Conservation (phyloP, 2,888 invertebrate genomes). For the Drosophila paranaensis region DNA sequence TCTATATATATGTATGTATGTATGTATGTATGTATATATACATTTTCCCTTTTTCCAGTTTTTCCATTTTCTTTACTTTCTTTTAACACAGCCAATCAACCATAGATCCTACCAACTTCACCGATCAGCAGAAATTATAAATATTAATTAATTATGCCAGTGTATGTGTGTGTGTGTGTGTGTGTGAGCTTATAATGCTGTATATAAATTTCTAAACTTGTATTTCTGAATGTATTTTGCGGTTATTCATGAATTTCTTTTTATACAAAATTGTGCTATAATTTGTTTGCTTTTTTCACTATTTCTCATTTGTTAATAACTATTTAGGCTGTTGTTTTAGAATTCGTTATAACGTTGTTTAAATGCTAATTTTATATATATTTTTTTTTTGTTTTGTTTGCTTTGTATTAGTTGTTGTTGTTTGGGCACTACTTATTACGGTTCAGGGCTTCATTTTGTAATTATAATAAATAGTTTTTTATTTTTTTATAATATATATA, state of each 20-base stretch:
- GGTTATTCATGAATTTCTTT: slow-evolving; percentile 34
- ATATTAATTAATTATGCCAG: slow-evolving; percentile 3
- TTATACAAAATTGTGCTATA: slow-evolving; percentile 69
- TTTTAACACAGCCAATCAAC: slow-evolving; percentile 74
- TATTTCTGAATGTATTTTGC: slow-evolving; percentile 6
- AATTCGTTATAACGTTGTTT: slow-evolving; percentile 67
- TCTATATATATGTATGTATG: slow-evolving; percentile 5
- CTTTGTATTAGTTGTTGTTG: slow-evolving; percentile 54
- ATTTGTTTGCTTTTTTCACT: slow-evolving; percentile 43
- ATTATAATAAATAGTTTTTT: slow-evolving; percentile 69
- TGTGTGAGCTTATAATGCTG: slow-evolving; percentile 9
- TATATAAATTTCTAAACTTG: slow-evolving; percentile 31
- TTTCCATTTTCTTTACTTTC: slow-evolving; percentile 32
- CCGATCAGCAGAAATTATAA: slow-evolving; percentile 38
- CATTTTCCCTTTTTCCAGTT: slow-evolving; percentile 15
- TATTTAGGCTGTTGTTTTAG: slow-evolving; percentile 70
- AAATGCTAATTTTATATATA: slow-evolving; percentile 62
- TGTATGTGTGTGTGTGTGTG: slow-evolving; percentile 21
- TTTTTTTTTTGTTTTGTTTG: slow-evolving; percentile 22
- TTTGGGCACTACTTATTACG: slow-evolving; percentile 79
- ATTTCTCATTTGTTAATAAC: slow-evolving; percentile 59
- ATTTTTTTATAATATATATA: slow-evolving; percentile 39
- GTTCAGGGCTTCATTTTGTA: slow-evolving; percentile 69
- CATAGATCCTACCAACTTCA: slow-evolving; percentile 43
- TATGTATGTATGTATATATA: too few relatives aligned